These are phyloP conservation scores for Muntiacus muntjak DNA, from an alignment of 2,113 vertebrate genomes.

Conservation along the genomic window DNA sequence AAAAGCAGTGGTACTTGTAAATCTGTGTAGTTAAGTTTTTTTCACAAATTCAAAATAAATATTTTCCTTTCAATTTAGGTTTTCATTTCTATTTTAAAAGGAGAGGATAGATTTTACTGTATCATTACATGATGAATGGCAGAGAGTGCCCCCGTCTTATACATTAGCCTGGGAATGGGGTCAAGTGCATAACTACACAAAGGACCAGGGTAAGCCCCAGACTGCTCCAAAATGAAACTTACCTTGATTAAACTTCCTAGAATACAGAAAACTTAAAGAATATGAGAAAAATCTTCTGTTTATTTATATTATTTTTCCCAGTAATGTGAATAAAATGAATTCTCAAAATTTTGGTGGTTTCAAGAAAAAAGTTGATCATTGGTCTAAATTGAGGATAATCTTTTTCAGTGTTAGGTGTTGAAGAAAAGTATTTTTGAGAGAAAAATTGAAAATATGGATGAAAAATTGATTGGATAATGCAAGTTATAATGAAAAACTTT, in stretches of 20 bases:
- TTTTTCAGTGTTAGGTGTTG: neutral
- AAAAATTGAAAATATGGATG: neutral
- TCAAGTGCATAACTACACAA: neutral
- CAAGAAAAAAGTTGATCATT: neutral
- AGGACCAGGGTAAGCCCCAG: neutral
- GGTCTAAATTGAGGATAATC: neutral
- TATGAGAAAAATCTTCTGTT: neutral
- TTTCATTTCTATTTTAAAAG: neutral
- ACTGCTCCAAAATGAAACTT: neutral
- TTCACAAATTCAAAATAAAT: slow-evolving; percentile 1
- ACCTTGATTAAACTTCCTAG: neutral
- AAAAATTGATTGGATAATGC: neutral
- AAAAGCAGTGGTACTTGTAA: neutral
- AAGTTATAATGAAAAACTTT: neutral
- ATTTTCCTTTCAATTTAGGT: neutral
- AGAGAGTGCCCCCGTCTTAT: neutral
- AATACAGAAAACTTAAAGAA: neutral
- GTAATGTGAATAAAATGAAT: neutral
- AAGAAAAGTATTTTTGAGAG: neutral
- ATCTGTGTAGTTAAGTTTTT: neutral
- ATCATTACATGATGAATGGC: neutral
- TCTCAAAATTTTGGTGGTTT: neutral
- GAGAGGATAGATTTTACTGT: neutral
- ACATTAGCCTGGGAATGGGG: neutral
- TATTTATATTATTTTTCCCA: neutral